phyloP scores from a whole-genome alignment of 2,113 vertebrate species.

The Ammospiza nelsoni region DNA sequence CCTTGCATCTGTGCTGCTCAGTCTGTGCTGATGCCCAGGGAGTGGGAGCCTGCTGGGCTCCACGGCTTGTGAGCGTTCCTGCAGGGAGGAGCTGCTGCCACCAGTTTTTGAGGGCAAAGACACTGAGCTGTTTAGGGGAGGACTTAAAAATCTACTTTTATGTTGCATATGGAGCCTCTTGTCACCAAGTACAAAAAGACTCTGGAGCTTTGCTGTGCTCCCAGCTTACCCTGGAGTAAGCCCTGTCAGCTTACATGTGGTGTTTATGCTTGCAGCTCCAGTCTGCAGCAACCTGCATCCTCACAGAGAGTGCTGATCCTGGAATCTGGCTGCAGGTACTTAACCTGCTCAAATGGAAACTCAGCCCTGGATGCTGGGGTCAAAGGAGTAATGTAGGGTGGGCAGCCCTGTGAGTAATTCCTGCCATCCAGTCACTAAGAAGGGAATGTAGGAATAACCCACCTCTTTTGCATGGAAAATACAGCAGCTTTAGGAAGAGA shows the following conservation, averaged over 20 bases:
- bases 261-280: background rate
- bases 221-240: background rate
- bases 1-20: background rate
- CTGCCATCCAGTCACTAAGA: background rate
- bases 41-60: background rate
- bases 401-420: background rate
- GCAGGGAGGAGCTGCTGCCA: slow-evolving; percentile 14
- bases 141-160: background rate
- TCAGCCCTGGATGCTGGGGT: background rate
- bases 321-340: background rate
- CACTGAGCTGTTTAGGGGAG: background rate
- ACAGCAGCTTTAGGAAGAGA: background rate
- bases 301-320: background rate
- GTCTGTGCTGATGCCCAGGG: background rate
- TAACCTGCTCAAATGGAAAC: background rate
- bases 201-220: background rate
- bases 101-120: background rate
- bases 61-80: background rate
- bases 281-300: background rate
- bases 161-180: background rate
- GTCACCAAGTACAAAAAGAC: background rate
- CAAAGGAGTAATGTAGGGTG: accelerated
- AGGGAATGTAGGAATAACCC: background rate
- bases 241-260: background rate
- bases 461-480: background rate